phyloP scores from a whole-genome alignment of 2,797 vertebrate species.

The Tenualosa ilisha region DNA sequence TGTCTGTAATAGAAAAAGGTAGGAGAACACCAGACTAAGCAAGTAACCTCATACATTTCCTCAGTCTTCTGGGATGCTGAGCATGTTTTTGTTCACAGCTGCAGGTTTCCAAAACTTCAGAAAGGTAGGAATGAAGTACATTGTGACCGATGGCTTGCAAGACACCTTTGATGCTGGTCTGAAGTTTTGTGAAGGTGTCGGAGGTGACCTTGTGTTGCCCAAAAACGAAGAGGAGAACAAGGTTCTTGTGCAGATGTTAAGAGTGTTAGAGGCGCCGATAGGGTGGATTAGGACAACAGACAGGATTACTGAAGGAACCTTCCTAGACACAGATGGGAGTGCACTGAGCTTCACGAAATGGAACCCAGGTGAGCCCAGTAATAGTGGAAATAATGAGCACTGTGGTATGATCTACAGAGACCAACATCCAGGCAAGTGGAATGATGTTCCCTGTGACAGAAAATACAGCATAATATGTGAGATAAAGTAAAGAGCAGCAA shows the following conservation, averaged over 20 bases:
- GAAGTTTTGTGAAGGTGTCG: not conserved
- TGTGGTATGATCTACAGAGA: not conserved
- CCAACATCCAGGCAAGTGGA: no score
- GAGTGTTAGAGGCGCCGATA: not conserved
- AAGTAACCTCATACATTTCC: not conserved
- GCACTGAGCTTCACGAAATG: no score
- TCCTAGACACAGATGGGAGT: not conserved
- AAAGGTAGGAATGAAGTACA: not conserved
- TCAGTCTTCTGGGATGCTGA: not conserved
- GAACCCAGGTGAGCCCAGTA: not conserved
- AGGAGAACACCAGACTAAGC: not conserved
- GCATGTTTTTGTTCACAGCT: not conserved
- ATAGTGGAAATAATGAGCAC: not conserved
- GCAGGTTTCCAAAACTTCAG: not conserved
- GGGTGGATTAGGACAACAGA: constrained; percentile 1
- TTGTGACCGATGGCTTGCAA: not conserved
- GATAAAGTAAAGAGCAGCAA: not conserved
- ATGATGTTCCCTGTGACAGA: constrained; percentile 9
- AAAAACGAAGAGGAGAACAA: constrained; percentile 1
- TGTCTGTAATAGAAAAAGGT: constrained; percentile 22
- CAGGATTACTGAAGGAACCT: no score
- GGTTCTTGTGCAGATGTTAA: not conserved
- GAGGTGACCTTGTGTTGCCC: not conserved
- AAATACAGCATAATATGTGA: not conserved
- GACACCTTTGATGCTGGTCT: not conserved